Base-by-base conservation (phyloP, 2,113 vertebrate genomes). In the Oncorhynchus clarkii region DNA sequence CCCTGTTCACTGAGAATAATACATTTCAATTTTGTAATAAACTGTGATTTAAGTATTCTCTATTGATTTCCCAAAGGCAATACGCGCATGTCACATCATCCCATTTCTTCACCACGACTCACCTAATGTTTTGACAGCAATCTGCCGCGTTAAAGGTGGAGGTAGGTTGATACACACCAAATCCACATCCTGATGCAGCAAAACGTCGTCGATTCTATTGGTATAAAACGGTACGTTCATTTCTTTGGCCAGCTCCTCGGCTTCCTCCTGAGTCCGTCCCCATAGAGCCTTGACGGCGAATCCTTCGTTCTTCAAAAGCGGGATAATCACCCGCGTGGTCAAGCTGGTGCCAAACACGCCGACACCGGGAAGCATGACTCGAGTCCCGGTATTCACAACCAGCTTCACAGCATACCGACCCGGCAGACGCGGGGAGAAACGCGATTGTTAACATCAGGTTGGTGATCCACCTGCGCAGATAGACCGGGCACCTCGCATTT, bases 151-250 rank as follows among this genome's bases (percentile, higher is more conserved):
- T 68, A 99, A 95, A 9, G 97, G 97, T 65, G 97, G 97, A 9
- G 97, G 97, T 83, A 99, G 93, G 93, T 98, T 98, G 93, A 99
- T 97, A 94, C 96, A 97, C 69, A 99, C 97, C 89, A 99, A 80
- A 70, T 99, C 97, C 84, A 99, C 97, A 76, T 98, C 97, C 90
- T 98, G 97, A 62, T 99, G 97, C 90, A 98, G 93, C 82, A 99
- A 90, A 87, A 99, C 97, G 84, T 99, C 97, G 90, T 99, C 97
- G 78, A 99, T 99, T 87, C 97, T 94, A 94, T 94, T 98, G 76
- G 97, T 99, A 89, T 97, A 96, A 86, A 98, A 99, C 12, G 97
- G 96, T 3, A 99, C 97, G 89, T 94, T 94, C 97, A 99, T 98
- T 91, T 98, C 97, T 90, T 95, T 94, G 81, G 97, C 97, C 88